Base-by-base conservation (phyloP, 1,140 invertebrate species). In the Hyposmocoma kahamanoa region DNA sequence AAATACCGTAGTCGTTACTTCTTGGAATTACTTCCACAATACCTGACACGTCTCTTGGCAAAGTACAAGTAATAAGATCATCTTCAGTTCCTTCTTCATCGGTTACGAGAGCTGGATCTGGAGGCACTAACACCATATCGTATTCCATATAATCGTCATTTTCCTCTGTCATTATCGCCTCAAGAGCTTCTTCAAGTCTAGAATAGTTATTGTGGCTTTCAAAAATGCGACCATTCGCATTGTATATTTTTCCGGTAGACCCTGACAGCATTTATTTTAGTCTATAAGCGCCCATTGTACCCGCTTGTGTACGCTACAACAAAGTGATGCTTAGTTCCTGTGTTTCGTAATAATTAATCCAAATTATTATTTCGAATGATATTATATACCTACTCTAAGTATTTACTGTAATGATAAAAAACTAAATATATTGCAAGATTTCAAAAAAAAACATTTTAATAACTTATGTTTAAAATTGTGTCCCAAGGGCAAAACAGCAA, bases 41-140 rank as follows among this genome's bases (percentile, higher is more conserved):
- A 11, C 57, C 60, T 32, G 57, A 56, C 32, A 62, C 52, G 42
- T 64, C 61, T 15, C 26, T 46, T 41, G 60, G 59, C 18, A 62
- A 46, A 4, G 21, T 34, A 44, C 49, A 54, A 42, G 50, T 22
- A 18, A 22, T 22, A 44, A 65, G 56, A 48, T 67, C 45, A 39
- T 62, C 62, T 26, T 67, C 61, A 49, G 50, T 48, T 42, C 56
- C 58, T 53, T 63, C 59, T 56, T 63, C 56, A 48, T 67, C 64
- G 30, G 43, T 63, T 44, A 63, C 42, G 15, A 56, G 50, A 50
- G 41, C 50, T 17, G 54, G 60, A 45, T 61, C 64, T 44, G 57
- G 60, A 45, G 64, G 56, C 21, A 67, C 30, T 34, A 64, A 39
- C 30, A 64, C 45, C 22, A 67, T 39, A 39, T 67, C 50, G 34